Conservation (phyloP, 2,888 invertebrate species). For the Crepidodera aurea region DNA sequence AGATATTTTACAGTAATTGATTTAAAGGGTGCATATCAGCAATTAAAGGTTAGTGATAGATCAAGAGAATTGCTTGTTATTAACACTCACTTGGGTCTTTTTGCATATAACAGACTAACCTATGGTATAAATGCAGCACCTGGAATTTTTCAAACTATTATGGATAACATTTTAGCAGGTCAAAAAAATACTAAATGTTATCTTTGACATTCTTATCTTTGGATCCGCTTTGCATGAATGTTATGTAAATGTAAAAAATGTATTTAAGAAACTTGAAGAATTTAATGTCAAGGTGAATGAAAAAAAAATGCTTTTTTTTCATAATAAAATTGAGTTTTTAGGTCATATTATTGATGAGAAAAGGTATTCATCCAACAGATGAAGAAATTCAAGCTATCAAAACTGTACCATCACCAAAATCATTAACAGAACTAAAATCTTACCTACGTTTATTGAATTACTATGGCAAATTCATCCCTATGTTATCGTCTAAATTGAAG, state of each 20-base stretch:
- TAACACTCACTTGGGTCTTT: slow-evolving; percentile 20
- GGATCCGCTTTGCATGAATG: background rate
- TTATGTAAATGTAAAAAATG: background rate
- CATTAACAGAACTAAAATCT: slow-evolving; percentile 32
- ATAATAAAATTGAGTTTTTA: slow-evolving; percentile 1
- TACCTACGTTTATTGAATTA: slow-evolving; percentile 36
- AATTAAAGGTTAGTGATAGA: slow-evolving; percentile 16
- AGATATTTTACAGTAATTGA: slow-evolving; percentile 37
- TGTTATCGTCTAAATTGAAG: slow-evolving; percentile 28
- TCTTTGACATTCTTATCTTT: background rate
- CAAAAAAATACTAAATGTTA: background rate
- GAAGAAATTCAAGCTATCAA: slow-evolving; percentile 24
- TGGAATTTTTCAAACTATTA: slow-evolving; percentile 20
- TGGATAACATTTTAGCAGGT: slow-evolving; percentile 4
- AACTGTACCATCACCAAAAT: slow-evolving; percentile 24
- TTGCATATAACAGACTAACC: slow-evolving; percentile 15
- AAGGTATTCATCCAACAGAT: slow-evolving; percentile 22
- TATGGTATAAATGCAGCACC: slow-evolving; percentile 22
- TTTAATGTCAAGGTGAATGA: slow-evolving; percentile 1
- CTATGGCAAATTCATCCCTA: slow-evolving; percentile 36
- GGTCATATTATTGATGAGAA: slow-evolving; percentile 18
- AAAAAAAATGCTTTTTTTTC: no score
- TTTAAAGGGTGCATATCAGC: slow-evolving; percentile 3
- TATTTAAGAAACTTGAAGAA: background rate
- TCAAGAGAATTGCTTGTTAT: slow-evolving; percentile 21